phyloP scores from a whole-genome alignment of 2,888 invertebrate genomes.

The Leptinotarsa tumamoca region DNA sequence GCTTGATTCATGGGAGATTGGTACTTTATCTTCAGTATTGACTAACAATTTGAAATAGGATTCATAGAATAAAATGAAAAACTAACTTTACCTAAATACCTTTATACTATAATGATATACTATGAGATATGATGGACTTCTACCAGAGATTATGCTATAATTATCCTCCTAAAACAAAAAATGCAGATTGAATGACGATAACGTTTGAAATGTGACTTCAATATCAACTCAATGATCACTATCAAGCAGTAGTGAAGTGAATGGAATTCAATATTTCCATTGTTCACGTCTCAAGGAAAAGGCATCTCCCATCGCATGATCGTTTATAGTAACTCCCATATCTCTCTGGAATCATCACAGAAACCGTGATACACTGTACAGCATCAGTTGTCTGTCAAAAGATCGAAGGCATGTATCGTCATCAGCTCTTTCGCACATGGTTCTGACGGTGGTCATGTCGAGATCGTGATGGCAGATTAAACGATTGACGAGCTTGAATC shows the following conservation, averaged over 20 bases:
- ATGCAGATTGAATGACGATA: too few relatives aligned
- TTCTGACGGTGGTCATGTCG: constrained; percentile 62
- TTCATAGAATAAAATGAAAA: too few relatives aligned
- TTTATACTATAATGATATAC: too few relatives aligned
- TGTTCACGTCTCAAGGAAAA: constrained; percentile 31
- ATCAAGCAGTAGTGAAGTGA: too few relatives aligned
- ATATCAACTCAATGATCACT: too few relatives aligned
- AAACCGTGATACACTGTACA: constrained; percentile 40
- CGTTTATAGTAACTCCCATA: constrained; percentile 27
- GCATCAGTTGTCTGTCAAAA: constrained; percentile 53
- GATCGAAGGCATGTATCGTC: constrained; percentile 48
- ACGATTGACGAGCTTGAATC: constrained; percentile 61
- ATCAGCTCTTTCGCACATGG: constrained; percentile 61
- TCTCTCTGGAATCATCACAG: not conserved
- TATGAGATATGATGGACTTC: too few relatives aligned
- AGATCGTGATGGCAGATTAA: constrained; percentile 64
- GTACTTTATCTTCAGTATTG: too few relatives aligned
- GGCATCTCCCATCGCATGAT: constrained; percentile 27
- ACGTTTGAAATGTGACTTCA: not conserved
- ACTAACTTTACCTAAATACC: too few relatives aligned
- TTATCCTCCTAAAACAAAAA: too few relatives aligned
- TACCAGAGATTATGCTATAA: too few relatives aligned
- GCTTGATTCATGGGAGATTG: too few relatives aligned
- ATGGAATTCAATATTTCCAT: not conserved
- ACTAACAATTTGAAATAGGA: too few relatives aligned